Conservation (phyloP, 1,140 invertebrate genomes). For the Thalassaphorura encarpata region DNA sequence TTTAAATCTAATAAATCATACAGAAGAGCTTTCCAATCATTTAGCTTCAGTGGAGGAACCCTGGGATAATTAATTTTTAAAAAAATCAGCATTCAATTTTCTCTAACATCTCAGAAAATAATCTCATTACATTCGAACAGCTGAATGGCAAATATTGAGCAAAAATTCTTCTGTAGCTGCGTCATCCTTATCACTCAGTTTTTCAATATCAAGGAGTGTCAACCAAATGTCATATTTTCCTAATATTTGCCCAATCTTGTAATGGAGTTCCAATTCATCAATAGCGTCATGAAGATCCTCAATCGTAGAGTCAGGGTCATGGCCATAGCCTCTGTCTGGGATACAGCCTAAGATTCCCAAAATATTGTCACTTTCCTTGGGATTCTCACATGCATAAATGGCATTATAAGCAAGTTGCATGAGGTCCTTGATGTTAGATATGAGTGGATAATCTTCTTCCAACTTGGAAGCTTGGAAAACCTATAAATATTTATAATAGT, state of each 20-base stretch:
- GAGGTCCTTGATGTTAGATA: constrained; percentile 37
- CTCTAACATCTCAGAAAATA: background rate
- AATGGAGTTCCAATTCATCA: constrained; percentile 43
- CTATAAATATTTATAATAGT: too few species aligned
- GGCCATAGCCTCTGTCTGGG: constrained; percentile 38
- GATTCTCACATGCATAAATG: constrained; percentile 44
- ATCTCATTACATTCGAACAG: constrained; percentile 19
- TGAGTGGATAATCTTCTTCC: constrained; percentile 35
- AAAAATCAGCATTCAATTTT: background rate
- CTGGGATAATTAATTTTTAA: constrained; percentile 4
- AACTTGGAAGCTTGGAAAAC: constrained; percentile 33
- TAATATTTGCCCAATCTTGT: constrained; percentile 43
- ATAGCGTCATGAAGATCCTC: constrained; percentile 39
- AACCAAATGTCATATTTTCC: constrained; percentile 42
- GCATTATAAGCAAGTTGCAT: constrained; percentile 45
- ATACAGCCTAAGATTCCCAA: constrained; percentile 44
- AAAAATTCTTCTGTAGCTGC: constrained; percentile 13
- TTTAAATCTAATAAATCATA: constrained; percentile 28
- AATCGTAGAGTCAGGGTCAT: constrained; percentile 14
- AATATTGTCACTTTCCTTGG: constrained; percentile 41
- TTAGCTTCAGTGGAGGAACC: constrained; percentile 23
- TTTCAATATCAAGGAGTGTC: constrained; percentile 34
- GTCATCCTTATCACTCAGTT: background rate
- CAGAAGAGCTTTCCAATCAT: constrained; percentile 28
- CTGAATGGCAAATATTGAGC: constrained; percentile 10